These are phyloP conservation scores for Rhadinocentrus ornatus DNA, from an alignment of 2,797 vertebrate species.

Conservation along the genomic window DNA sequence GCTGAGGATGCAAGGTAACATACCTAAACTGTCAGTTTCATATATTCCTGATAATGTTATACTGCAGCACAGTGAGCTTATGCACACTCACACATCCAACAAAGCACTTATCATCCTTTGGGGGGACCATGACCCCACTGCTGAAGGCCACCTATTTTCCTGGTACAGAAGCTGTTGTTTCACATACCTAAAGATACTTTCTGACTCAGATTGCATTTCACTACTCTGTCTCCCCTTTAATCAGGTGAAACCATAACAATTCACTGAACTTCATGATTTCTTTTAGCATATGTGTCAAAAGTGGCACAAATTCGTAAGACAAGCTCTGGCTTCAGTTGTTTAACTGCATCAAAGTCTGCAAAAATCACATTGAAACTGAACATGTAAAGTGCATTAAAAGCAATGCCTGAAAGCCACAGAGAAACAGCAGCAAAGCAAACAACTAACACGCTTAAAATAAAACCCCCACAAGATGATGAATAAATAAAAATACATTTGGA, in stretches of 20 bases:
- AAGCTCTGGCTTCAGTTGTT: constrained; percentile 40
- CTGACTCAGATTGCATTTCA: constrained; percentile 43
- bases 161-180: constrained; percentile 36
- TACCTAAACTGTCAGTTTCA: constrained; percentile 42
- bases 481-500: constrained; percentile 31
- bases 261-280: constrained; percentile 32
- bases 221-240: constrained; percentile 38
- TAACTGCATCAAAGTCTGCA: constrained; percentile 47
- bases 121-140: constrained; percentile 20
- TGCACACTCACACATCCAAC: constrained; percentile 5
- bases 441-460: constrained; percentile 46
- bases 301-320: constrained; percentile 25
- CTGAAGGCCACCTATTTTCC: constrained; percentile 39
- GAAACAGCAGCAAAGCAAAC: constrained; percentile 39
- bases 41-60: constrained; percentile 30
- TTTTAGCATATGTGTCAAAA: constrained; percentile 24
- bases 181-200: constrained; percentile 26
- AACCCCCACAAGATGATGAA: constrained; percentile 28
- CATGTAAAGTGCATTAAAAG: constrained; percentile 30
- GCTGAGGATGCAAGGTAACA: constrained; percentile 38
- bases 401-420: constrained; percentile 46
- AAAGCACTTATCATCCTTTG: constrained; percentile 29
- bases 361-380: constrained; percentile 30
- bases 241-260: constrained; percentile 52
- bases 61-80: constrained; percentile 28